These are phyloP conservation scores for Amitus sp. DNA, from an alignment of 2,888 invertebrate species.

Conservation along the genomic window DNA sequence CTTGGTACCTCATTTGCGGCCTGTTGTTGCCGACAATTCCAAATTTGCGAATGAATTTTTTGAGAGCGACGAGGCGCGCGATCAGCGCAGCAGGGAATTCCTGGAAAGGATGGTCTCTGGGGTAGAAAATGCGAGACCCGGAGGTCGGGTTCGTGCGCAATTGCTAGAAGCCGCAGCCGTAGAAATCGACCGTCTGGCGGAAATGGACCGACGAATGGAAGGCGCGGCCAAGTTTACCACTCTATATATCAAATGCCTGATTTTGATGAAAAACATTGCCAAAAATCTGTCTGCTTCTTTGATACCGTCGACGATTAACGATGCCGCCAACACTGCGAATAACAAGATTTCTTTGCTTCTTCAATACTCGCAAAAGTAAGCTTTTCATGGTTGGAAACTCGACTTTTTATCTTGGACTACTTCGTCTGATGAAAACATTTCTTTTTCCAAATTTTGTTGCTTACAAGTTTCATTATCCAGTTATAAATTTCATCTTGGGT, in stretches of 20 bases:
- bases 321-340: conserved; percentile 62
- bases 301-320: conserved; percentile 63
- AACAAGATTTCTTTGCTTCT: conserved; percentile 66
- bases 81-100: conserved; percentile 69
- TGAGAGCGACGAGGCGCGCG: conserved; percentile 50
- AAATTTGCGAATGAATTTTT: conserved; percentile 40
- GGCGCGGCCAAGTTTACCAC: conserved; percentile 86
- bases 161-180: conserved; percentile 67
- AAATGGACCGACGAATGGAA: conserved; percentile 81
- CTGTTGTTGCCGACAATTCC: conserved; percentile 51
- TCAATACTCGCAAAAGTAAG: conserved; percentile 66
- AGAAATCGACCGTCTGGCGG: conserved; percentile 73
- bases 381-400: too few species aligned
- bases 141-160: conserved; percentile 65
- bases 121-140: conserved; percentile 76
- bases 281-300: conserved; percentile 61
- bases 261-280: conserved; percentile 67
- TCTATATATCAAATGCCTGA: conserved; percentile 75
- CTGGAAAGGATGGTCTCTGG: conserved; percentile 79
- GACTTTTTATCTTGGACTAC: too few species aligned
- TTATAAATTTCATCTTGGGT: too few species aligned
- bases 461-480: too few species aligned
- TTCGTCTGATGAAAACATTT: too few species aligned
- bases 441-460: too few species aligned
- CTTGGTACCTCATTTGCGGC: conserved; percentile 79